These are phyloP conservation scores for Leucosticte australis DNA, from an alignment of 2,113 vertebrate species.

Conservation along the genomic window DNA sequence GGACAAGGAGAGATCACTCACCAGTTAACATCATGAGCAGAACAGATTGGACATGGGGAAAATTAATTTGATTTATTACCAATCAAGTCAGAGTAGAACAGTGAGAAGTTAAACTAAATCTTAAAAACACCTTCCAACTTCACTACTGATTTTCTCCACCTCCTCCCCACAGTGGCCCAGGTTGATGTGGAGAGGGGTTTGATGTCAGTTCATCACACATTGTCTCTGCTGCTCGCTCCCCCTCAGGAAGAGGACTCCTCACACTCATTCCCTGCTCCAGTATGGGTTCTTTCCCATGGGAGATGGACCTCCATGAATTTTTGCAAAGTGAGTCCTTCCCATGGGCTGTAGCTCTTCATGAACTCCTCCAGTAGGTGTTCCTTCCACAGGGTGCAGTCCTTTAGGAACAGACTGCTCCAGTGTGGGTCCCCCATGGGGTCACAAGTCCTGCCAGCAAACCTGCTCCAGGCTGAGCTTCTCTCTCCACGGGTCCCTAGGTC, in stretches of 20 bases:
- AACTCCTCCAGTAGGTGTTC: not conserved
- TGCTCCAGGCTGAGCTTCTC: not conserved
- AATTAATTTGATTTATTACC: not conserved
- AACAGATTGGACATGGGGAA: not conserved
- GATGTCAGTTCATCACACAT: not conserved
- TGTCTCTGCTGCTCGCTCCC: not conserved
- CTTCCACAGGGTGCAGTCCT: not conserved
- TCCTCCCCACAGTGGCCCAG: accelerated
- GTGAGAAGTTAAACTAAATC: not conserved
- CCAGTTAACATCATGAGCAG: not conserved
- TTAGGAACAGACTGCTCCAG: not conserved
- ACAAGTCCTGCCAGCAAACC: not conserved
- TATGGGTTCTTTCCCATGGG: not conserved
- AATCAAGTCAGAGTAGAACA: not conserved
- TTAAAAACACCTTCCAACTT: not conserved
- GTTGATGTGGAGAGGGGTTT: not conserved
- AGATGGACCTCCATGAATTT: not conserved
- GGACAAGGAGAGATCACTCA: not conserved
- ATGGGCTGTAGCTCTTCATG: not conserved
- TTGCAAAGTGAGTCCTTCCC: not conserved
- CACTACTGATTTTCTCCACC: not conserved
- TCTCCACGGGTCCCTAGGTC: not conserved
- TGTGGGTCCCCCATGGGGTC: accelerated
- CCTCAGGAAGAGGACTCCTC: not conserved
- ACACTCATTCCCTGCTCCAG: not conserved